Percentiles rank a stretch among this genome's conserved stretches.
These are phyloP conservation scores for Gallinago nigripennis DNA, from an alignment of 2,797 vertebrate species.

Conservation along the genomic window DNA sequence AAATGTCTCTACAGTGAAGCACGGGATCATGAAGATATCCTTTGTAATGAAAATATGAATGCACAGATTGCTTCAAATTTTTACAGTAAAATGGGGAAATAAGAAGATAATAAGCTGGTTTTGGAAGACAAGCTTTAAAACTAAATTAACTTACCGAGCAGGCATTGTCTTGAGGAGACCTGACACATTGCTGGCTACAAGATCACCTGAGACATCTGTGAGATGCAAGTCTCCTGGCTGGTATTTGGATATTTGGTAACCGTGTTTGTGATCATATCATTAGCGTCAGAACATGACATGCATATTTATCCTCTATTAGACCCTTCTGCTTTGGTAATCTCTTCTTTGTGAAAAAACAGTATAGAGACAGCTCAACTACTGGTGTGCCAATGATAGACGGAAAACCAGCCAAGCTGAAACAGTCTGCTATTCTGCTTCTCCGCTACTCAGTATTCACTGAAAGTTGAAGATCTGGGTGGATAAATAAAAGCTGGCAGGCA, in stretches of 20 bases:
- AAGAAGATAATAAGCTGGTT: neutral
- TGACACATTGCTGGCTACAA: neutral
- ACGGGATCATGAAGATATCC: neutral
- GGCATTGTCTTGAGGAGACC: neutral
- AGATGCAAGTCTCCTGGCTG: neutral
- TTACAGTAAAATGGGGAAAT: neutral
- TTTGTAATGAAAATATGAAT: neutral
- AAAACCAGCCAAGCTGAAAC: neutral
- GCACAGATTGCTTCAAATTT: constrained; percentile 1
- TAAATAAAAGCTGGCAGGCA: neutral
- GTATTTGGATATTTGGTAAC: neutral
- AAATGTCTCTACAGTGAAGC: neutral
- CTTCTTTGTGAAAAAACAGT: neutral
- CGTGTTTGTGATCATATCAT: neutral
- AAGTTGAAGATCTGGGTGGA: neutral
- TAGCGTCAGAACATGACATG: neutral
- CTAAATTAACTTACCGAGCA: constrained; percentile 32
- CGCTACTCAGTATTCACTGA: neutral
- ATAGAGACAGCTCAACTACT: neutral
- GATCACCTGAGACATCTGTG: constrained; percentile 27
- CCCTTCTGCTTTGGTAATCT: neutral
- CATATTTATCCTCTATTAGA: neutral
- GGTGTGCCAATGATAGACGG: neutral
- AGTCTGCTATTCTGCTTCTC: neutral
- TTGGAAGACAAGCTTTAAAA: neutral